Evolutionary conservation across 1,140 invertebrate species (phyloP), one percentile per base, ranked within the genome.

Genomic region (Eumeta japonica): DNA sequence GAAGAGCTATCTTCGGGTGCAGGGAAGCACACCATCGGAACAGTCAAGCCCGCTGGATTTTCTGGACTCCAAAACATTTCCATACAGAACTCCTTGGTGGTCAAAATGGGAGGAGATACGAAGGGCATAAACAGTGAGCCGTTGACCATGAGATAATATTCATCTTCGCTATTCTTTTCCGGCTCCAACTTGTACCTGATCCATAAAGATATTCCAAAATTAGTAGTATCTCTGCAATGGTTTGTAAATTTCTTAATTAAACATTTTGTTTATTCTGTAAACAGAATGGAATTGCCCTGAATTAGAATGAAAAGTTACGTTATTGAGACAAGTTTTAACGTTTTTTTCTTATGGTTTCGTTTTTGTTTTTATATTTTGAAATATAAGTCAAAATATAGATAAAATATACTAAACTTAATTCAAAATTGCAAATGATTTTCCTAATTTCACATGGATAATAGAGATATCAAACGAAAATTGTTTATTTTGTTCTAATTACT

Each of bases 111-210:
- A 1, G 75, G 72, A 4, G 50, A 37, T 27, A 62, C 60, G 39
- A 60, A 58, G 1, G 79, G 81, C 3, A 73, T 71, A 34, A 77
- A 79, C 35, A 84, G 58, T 1, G 80, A 79, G 18, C 82, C 82
- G 46, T 84, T 83, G 13, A 64, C 53, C 37, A 83, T 48, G 28
- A 83, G 65, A 47, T 80, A 77, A 51, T 81, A 79, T 28, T 77
- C 74, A 43, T 83, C 81, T 33, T 64, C 51, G 33, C 48, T 67
- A n/a, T 57, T 49, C 37, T 65, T 46, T 5, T 75, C 54, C 1
- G 81, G 80, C 28, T 78, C 55, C 27, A 84, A 41, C 50, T 76
- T 71, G 46, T 80, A 83, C 41, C 81, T 77, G 56, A 5, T 43
- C 45, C 30, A 37, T 37, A 42, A 41, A 46, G 20, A 3, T 9